phyloP scores from a whole-genome alignment of 2,888 invertebrate genomes.

The Cryptus armator region DNA sequence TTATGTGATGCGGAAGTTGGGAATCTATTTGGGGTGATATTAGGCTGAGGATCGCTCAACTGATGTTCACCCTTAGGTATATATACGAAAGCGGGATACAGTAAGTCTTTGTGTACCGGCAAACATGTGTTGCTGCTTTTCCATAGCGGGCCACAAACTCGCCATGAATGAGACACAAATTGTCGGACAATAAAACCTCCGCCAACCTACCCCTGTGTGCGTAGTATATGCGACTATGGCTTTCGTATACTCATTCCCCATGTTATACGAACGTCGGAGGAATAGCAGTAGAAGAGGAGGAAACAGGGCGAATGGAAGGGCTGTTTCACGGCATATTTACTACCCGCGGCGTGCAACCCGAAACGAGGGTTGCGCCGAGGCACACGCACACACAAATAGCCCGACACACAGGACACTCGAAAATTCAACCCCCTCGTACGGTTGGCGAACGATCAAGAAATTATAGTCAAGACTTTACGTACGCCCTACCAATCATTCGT shows the following conservation, averaged over 20 bases:
- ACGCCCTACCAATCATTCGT: slow-evolving; percentile 16
- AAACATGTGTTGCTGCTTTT: slow-evolving; percentile 46
- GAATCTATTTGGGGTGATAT: slow-evolving; percentile 27
- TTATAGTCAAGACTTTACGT: slow-evolving; percentile 17
- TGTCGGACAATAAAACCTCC: slow-evolving; percentile 69
- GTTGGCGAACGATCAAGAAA: slow-evolving; percentile 28
- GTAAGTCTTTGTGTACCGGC: slow-evolving; percentile 15
- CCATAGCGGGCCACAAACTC: slow-evolving; percentile 36
- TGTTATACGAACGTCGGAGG: slow-evolving; percentile 9
- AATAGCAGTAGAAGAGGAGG: slow-evolving; percentile 58
- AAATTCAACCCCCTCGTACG: slow-evolving; percentile 33
- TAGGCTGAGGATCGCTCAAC: slow-evolving; percentile 2
- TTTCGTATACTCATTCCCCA: background rate
- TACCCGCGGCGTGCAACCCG: slow-evolving; percentile 57
- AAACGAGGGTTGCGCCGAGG: slow-evolving; percentile 32
- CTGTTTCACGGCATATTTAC: slow-evolving; percentile 58
- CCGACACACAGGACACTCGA: background rate
- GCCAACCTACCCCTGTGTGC: slow-evolving; percentile 33
- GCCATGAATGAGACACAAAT: slow-evolving; percentile 70
- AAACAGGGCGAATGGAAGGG: slow-evolving; percentile 69
- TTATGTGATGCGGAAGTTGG: slow-evolving; percentile 4
- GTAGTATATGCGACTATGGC: slow-evolving; percentile 4
- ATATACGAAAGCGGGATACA: slow-evolving; percentile 11
- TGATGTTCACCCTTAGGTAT: background rate
- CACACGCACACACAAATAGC: background rate